Evolutionary conservation across 2,113 vertebrate species (phyloP).

Genomic region (Rhinichthys klamathensis): DNA sequence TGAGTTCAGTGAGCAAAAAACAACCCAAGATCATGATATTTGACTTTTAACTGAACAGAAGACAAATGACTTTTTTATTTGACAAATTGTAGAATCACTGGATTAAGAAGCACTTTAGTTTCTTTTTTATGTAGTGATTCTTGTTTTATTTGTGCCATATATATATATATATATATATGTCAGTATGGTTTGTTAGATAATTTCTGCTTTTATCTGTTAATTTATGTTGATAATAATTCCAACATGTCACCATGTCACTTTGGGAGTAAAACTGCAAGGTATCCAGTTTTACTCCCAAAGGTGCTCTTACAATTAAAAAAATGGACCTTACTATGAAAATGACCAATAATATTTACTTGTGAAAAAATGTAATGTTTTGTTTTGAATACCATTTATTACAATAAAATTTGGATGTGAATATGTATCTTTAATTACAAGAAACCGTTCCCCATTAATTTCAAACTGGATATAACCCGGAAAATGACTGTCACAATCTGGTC

Average conservation of each 20-base stretch:
- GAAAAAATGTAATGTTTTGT: not conserved
- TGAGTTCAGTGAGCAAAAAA: not conserved
- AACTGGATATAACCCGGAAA: not conserved
- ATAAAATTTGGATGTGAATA: not conserved
- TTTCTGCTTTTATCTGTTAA: not conserved
- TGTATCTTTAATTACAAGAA: not conserved
- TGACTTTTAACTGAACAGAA: not conserved
- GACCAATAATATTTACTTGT: no score
- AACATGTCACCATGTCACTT: not conserved
- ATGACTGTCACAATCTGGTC: not conserved
- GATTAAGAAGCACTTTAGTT: not conserved
- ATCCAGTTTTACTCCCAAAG: not conserved
- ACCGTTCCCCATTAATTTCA: not conserved
- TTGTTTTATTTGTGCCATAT: not conserved
- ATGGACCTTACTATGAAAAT: no score
- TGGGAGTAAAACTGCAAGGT: no score
- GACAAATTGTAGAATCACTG: not conserved
- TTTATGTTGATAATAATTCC: not conserved
- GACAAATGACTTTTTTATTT: not conserved
- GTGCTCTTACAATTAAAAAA: not conserved
- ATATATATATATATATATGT: not conserved
- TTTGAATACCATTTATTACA: not conserved
- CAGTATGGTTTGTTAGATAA: not conserved
- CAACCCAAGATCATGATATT: not conserved
- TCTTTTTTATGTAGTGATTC: not conserved